Base-by-base conservation (phyloP, 2,888 invertebrate species). In the Thera britannica region DNA sequence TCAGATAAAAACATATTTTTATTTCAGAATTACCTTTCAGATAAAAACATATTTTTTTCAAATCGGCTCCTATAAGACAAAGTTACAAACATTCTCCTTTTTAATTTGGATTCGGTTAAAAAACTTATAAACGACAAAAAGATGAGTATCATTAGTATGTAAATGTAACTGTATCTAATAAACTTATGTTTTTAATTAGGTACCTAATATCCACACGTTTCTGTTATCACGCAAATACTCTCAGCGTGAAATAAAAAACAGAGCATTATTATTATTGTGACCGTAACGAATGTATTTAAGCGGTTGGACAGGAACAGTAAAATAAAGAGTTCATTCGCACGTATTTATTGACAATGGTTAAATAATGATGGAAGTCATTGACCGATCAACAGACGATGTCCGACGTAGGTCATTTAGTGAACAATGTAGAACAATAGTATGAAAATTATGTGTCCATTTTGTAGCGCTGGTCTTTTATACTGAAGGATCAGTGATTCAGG, bases 321-420 rank as follows among this genome's bases (percentile, higher is more conserved):
- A 65, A 65, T 70, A 56, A 70, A 68, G 65, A 71, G 73, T 74
- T 74, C 74, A 76, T 75, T 76, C 74, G 72, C 75, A 77, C 78
- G 75, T 67, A 68, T 70, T 44, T 74, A 72, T 74, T 74, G 68
- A 76, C 70, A 72, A 68, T 71, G 65, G 65, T 61, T 58, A 76
- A 77, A 62, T 54, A 12, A 59, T 63, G 52, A 49, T 56, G 59
- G 56, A 62, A 80, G 84, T 82, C 84, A 82, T 75, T 82, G 82
- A 62, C 83, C 76, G 68, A 65, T 69, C 59, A 65, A 51, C 58
- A 68, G 59, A 57, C 46, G 34, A 46, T 52, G 55, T n/a, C 55
- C 34, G 44, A 9, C 34, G 58, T 44, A 1, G n/a, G 44, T 52
- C 11, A 11, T 41, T 57, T 35, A 62, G 55, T 23, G 23, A 23